phyloP scores from a whole-genome alignment of 2,888 invertebrate species.

The Hydriomena furcata region DNA sequence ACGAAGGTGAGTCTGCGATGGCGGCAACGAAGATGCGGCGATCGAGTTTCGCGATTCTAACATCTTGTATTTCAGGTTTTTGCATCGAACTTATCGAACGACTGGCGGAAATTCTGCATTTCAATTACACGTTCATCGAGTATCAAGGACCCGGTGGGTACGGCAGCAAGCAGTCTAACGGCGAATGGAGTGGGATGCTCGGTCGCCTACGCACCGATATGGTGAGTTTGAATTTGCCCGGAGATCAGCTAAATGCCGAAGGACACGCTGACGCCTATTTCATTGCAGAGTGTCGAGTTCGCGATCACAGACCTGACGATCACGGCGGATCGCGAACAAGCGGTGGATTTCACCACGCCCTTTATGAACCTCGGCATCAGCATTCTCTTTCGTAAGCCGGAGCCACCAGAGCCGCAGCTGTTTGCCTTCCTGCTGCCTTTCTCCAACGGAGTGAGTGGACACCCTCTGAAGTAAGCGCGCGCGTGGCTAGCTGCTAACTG shows the following conservation, averaged over 20 bases:
- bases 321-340: slow-evolving; percentile 93
- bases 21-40: background rate
- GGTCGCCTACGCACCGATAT: slow-evolving; percentile 84
- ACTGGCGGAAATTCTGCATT: slow-evolving; percentile 88
- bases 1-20: slow-evolving; percentile 85
- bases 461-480: background rate
- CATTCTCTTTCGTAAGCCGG: slow-evolving; percentile 93
- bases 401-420: slow-evolving; percentile 91
- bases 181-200: slow-evolving; percentile 89
- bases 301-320: slow-evolving; percentile 96
- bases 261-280: background rate
- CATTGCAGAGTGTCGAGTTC: slow-evolving; percentile 89
- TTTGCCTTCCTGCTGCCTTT: slow-evolving; percentile 97
- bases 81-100: slow-evolving; percentile 93
- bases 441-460: slow-evolving; percentile 82
- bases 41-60: background rate
- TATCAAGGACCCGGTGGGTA: slow-evolving; percentile 86
- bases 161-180: slow-evolving; percentile 84
- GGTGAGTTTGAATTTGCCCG: slow-evolving; percentile 53
- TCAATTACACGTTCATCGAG: slow-evolving; percentile 91
- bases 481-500: background rate
- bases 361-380: slow-evolving; percentile 97
- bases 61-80: slow-evolving; percentile 85
- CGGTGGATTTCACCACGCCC: slow-evolving; percentile 97
- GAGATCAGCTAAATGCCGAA: background rate